Evolutionary conservation across 2,797 vertebrate species (phyloP).

Genomic region (Rhabdophis nuchalis): DNA sequence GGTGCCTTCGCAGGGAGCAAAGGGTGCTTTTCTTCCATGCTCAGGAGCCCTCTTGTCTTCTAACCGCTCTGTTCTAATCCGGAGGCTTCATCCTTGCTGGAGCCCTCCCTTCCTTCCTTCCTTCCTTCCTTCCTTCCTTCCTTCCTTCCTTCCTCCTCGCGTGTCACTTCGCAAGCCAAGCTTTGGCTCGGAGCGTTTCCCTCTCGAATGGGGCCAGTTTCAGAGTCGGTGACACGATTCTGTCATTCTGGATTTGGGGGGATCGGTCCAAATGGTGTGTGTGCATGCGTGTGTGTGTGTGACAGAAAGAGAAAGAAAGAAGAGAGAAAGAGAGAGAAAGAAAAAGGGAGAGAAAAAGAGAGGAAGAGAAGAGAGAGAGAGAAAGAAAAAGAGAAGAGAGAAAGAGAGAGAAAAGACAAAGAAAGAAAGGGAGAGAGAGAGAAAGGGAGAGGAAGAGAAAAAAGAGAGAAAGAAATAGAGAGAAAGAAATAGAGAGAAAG

Average conservation of each 20-base stretch:
- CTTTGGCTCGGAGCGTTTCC: neutral
- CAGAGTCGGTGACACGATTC: slow-evolving; percentile 1
- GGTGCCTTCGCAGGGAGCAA: too few relatives aligned
- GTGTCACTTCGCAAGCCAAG: neutral
- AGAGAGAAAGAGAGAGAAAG: too few relatives aligned
- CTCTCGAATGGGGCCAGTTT: neutral
- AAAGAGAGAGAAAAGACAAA: too few relatives aligned
- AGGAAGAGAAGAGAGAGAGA: too few relatives aligned
- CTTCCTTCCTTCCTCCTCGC: neutral
- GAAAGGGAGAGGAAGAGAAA: too few relatives aligned
- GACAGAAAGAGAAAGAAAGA: too few relatives aligned
- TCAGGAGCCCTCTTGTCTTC: neutral
- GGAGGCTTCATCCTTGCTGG: neutral
- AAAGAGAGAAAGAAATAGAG: too few relatives aligned
- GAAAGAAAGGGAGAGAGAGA: too few relatives aligned
- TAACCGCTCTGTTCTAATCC: neutral
- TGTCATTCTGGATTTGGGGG: slow-evolving; percentile 10
- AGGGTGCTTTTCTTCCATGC: neutral
- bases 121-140: neutral
- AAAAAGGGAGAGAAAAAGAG: too few relatives aligned
- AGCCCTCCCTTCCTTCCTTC: neutral
- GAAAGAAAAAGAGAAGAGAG: too few relatives aligned
- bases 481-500: too few relatives aligned
- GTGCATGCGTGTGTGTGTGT: neutral
- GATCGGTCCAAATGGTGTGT: neutral